These are phyloP conservation scores for Prunella himalayana DNA, from an alignment of 2,113 vertebrate genomes.

Conservation along the genomic window DNA sequence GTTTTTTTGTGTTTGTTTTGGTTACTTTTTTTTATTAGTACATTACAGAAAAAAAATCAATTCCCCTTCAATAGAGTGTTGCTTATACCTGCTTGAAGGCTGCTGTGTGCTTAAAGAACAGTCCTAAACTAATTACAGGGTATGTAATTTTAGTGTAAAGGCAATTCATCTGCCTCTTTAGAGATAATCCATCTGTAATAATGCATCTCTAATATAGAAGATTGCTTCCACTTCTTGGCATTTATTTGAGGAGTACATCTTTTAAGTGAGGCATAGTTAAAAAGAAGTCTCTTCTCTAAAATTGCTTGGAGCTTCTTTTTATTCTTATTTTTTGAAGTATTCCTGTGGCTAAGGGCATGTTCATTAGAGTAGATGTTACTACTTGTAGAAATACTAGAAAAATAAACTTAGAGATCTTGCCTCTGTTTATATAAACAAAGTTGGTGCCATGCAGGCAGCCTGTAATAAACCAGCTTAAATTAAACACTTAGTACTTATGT, in stretches of 20 bases:
- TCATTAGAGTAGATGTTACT: not conserved
- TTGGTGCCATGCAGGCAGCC: not conserved
- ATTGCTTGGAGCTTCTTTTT: not conserved
- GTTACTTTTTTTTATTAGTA: rapidly evolving
- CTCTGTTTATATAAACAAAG: not conserved
- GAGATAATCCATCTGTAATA: not conserved
- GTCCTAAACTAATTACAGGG: rapidly evolving
- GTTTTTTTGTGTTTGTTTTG: not conserved
- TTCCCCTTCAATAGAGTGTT: not conserved
- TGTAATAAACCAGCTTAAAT: not conserved
- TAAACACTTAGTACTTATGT: not conserved
- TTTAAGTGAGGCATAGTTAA: not conserved
- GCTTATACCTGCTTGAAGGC: not conserved
- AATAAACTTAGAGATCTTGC: not conserved
- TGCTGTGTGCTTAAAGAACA: rapidly evolving
- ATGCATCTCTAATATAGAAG: rapidly evolving
- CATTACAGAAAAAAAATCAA: rapidly evolving
- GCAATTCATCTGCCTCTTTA: rapidly evolving
- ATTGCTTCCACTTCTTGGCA: rapidly evolving
- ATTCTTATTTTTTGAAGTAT: rapidly evolving
- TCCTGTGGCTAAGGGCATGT: rapidly evolving
- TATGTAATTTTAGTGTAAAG: not conserved
- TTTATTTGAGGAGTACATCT: not conserved
- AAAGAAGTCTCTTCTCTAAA: not conserved
- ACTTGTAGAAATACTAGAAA: not conserved